Base-by-base conservation (phyloP, 1,140 invertebrate genomes). In the Lethrus apterus region DNA sequence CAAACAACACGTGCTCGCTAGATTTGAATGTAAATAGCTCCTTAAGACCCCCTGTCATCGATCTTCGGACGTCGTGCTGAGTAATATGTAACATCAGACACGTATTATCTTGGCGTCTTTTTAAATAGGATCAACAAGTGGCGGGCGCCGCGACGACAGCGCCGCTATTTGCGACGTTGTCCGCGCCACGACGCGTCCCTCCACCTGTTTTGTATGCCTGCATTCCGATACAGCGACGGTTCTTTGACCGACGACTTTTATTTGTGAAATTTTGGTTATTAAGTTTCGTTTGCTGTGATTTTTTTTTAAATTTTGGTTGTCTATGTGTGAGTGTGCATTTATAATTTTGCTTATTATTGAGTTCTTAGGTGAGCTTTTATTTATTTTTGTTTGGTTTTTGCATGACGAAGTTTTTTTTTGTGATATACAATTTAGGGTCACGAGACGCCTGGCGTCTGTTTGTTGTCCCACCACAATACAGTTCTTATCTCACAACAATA, bases 181-280 rank as follows among this genome's bases (percentile, higher is more conserved):
- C 60, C 60, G 60, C 60, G 60, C 56, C 60, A 58, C 58, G 60
- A 62, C 60, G 60, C 58, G 58, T 54, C 55, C 50, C 51, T 53
- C 47, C 58, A 62, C 59, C 59, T 62, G 59, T 60, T 62, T 57
- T 42, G 47, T 26, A 46, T 48, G 48, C 44, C 9, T 46, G 35
- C 45, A 48, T 48, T 48, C 46, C 46, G 19, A 31, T 32, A 30
- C 46, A 32, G 23, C 45, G 32, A 42, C 47, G 47, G 29, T 44
- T 44, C 23, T 34, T 34, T 50, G 33, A 34, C 35, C 41, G 41
- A 38, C 17, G 15, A 18, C 21, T 40, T n/a, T 20, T 30, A 44
- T 36, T 20, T 17, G 34, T 36, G 34, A 23, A 18, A n/a, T 15
- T 17, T 20, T 34, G 13, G 18, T 20, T 31, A 34, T 48, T 43